phyloP scores from a whole-genome alignment of 2,113 vertebrate species.

The Pseudonaja textilis region DNA sequence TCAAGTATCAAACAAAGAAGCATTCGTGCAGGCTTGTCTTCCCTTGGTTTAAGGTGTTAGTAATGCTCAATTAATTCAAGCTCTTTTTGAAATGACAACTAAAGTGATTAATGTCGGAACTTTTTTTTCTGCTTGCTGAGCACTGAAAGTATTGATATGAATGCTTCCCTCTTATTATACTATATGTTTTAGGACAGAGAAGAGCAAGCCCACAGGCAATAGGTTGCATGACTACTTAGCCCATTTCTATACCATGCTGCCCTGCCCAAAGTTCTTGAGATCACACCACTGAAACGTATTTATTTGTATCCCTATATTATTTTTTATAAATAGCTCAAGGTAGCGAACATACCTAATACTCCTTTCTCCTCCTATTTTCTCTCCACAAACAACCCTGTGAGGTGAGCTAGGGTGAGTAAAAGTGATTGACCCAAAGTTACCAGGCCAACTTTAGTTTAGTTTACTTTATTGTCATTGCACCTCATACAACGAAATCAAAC shows the following conservation, averaged over 20 bases:
- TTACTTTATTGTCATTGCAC: too few relatives aligned
- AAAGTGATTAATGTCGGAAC: not conserved
- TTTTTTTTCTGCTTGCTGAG: not conserved
- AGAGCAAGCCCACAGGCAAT: not conserved
- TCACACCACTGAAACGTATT: not conserved
- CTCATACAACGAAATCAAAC: too few relatives aligned
- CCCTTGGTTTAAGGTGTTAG: not conserved
- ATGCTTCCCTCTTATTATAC: not conserved
- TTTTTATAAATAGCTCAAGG: not conserved
- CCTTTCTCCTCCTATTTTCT: not conserved
- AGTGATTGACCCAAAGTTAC: not conserved
- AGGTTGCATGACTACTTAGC: not conserved
- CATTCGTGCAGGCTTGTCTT: not conserved
- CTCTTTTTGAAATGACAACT: not conserved
- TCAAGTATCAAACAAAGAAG: not conserved
- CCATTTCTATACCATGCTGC: not conserved
- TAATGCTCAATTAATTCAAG: not conserved
- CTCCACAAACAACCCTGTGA: not conserved
- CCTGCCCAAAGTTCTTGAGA: not conserved
- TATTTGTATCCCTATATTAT: not conserved
- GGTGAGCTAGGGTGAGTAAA: not conserved
- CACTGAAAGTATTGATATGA: conserved; percentile 6
- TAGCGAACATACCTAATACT: not conserved
- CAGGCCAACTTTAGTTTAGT: not conserved
- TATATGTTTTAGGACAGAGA: not conserved